Base-by-base conservation (phyloP, 1,140 invertebrate genomes). In the Zaprionus taronus region DNA sequence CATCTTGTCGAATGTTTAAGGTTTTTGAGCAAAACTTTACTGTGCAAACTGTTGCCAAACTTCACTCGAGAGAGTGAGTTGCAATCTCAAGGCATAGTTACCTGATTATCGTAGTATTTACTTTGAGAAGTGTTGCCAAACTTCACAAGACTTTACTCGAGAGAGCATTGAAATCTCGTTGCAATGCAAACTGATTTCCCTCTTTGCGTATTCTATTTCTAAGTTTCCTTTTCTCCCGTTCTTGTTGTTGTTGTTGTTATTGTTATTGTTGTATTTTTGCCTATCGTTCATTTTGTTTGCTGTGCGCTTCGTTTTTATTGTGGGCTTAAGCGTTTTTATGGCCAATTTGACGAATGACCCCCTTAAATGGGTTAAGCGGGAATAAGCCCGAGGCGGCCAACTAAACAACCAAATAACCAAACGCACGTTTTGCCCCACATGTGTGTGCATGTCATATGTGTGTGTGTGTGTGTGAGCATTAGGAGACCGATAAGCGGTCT, bases 261-360 rank as follows among this genome's bases (percentile, higher is more conserved):
- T 79, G 38, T 55, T 58, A n/a, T 47, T 51, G 3, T 44, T 20
- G 31, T 55, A 53, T 51, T 55, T 64, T 61, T 74, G 76, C 49
- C 75, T 68, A 66, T 78, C 24, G 55, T 34, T 77, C 56, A 55
- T 67, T 68, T 71, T 62, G 72, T 57, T 70, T 62, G 62, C 62
- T 66, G 34, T 70, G 56, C 51, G 77, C 61, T 75, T 61, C 72
- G 63, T 71, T 79, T 75, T 79, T 79, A 79, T 79, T 79, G 72
- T 79, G 22, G 66, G 58, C 66, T 72, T 80, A 86, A 86, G 77
- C 80, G 83, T 80, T 86, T 86, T 86, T 86, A 86, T 86, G 83
- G 77, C 70, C 83, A 86, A 86, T 86, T 86, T 86, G 83, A 86
- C 77, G 83, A 86, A 86, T 86, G 83, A 81, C 79, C 76, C 65